These are phyloP conservation scores for Schizaphis graminum DNA, from an alignment of 2,888 invertebrate species.

Conservation along the genomic window DNA sequence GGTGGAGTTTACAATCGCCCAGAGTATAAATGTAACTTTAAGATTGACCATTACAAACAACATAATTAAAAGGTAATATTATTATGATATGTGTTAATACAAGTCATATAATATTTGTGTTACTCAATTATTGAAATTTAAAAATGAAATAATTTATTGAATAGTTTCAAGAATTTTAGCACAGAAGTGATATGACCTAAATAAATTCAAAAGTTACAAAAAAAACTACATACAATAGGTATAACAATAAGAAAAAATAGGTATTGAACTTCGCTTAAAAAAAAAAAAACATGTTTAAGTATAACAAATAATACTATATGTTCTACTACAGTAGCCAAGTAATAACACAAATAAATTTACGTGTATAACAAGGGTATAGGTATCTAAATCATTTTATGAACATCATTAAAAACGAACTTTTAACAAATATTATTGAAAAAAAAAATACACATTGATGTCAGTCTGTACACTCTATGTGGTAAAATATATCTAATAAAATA, in stretches of 20 bases:
- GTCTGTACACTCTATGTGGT: slow-evolving; percentile 45
- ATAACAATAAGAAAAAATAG: not conserved
- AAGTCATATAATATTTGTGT: not conserved
- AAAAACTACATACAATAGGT: not conserved
- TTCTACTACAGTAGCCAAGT: not conserved
- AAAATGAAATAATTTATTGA: slow-evolving; percentile 38
- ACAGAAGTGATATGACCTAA: slow-evolving; percentile 53
- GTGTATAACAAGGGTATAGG: not conserved
- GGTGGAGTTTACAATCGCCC: too few species aligned
- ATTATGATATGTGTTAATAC: not conserved
- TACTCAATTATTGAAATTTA: not conserved
- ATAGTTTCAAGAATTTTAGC: slow-evolving; percentile 44
- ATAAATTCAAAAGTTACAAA: slow-evolving; percentile 29
- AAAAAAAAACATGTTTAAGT: not conserved
- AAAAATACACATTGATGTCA: slow-evolving; percentile 18
- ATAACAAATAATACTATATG: not conserved
- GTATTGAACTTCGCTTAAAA: not conserved
- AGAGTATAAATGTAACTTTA: not conserved
- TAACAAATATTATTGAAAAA: slow-evolving; percentile 27
- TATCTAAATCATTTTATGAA: slow-evolving; percentile 10
- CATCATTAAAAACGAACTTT: slow-evolving; percentile 2
- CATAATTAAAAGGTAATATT: not conserved
- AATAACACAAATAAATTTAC: not conserved
- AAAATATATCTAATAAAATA: slow-evolving; percentile 15
- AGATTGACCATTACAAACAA: not conserved